phyloP scores from a whole-genome alignment of 1,140 invertebrate species.

The Orchestia grillus region DNA sequence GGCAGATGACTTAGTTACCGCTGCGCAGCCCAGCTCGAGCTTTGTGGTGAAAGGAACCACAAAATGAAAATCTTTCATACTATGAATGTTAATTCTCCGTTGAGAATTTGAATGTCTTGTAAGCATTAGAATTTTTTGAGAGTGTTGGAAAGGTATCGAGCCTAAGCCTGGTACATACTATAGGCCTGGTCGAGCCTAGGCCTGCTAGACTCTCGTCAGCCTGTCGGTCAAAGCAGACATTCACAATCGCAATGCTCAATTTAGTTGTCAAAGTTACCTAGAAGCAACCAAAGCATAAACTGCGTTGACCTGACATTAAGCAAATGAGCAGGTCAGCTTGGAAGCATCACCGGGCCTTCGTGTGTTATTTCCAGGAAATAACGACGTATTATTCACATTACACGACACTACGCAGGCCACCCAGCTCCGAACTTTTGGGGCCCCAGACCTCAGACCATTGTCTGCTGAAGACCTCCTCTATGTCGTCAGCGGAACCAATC shows the following conservation, averaged over 20 bases:
- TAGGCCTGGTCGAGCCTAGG: not conserved
- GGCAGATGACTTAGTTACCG: too few relatives aligned
- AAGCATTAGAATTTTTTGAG: too few relatives aligned
- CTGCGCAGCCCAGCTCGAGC: too few relatives aligned
- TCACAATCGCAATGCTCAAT: not conserved
- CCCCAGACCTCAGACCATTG: not conserved
- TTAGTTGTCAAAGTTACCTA: not conserved
- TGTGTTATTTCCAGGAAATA: not conserved
- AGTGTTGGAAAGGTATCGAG: too few relatives aligned
- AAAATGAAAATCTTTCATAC: too few relatives aligned
- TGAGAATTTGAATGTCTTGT: too few relatives aligned
- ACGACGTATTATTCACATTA: not conserved
- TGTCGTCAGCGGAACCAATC: not conserved
- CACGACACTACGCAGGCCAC: not conserved
- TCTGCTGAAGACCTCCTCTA: not conserved
- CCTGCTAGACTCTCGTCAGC: not conserved
- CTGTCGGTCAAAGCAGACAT: not conserved
- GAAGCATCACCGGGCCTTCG: not conserved
- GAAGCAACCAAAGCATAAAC: not conserved
- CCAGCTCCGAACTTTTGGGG: not conserved
- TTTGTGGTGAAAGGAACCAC: too few relatives aligned
- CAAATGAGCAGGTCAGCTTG: not conserved
- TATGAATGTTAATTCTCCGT: too few relatives aligned
- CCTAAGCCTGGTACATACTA: too few relatives aligned
- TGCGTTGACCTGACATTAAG: not conserved